Base-by-base conservation (phyloP, 2,888 invertebrate genomes). In the Metopia argyrocephala region DNA sequence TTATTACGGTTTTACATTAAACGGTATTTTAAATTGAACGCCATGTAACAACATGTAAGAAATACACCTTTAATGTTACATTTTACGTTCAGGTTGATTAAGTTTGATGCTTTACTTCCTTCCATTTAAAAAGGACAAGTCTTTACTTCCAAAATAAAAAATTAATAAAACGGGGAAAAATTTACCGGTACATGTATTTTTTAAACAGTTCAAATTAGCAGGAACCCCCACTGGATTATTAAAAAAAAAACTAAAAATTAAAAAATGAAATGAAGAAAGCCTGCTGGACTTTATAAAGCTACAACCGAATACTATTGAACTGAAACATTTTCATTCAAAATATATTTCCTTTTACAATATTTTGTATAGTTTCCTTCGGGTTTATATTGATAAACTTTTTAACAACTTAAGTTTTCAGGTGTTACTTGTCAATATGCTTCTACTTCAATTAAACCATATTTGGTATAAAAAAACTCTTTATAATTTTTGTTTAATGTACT, bases 321-420 rank as follows among this genome's bases (percentile, higher is more conserved):
- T n/a, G n/a, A n/a, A n/a, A n/a, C n/a, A n/a, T n/a, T n/a, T n/a
- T n/a, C n/a, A n/a, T n/a, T 12, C 38, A 0, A 15, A 12, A 12
- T 38, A 38, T 15, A 38, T 38, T 38, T 38, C 38, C 38, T 38
- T 12, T 31, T 31, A 31, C 12, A 31, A 31, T 31, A 12, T 38
- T 38, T 38, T 12, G 3, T 15, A 38, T 38, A 12, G 9, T 31
- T 31, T 31, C 0, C 12, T 31, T 0, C 0, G 7, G 3, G 7
- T 31, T 3, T 38, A 15, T 38, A 38, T 28, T 38, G 38, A 38
- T 38, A 38, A 38, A 15, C 9, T 31, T 31, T 31, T 31, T 31
- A 68, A 46, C 71, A 76, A 71, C 62, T 52, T 21, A 54, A 76
- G 66, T 52, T 78, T 78, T 81, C 81, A 81, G 81, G 81, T 81